Conservation (phyloP, 2,797 vertebrate species). For the Rousettus madagascariensis region DNA sequence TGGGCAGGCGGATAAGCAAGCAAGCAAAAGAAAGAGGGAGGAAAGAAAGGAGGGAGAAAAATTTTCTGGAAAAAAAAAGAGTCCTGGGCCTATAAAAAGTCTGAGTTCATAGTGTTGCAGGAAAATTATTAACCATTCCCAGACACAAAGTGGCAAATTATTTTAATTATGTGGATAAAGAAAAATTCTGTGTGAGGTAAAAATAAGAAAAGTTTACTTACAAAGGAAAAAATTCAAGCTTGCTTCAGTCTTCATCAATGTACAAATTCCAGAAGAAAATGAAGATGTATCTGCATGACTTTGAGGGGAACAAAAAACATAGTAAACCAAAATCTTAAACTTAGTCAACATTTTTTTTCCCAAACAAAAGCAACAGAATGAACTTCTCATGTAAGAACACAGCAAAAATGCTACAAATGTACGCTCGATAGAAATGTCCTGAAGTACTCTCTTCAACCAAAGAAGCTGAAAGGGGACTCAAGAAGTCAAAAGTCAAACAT, state of each 20-base stretch:
- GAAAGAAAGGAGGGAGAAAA: not conserved
- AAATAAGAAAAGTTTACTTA: not conserved
- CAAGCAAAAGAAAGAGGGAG: no score
- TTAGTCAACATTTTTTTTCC: not conserved
- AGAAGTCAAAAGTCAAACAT: not conserved
- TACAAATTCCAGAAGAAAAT: conserved; percentile 17
- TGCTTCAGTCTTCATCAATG: not conserved
- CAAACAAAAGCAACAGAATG: not conserved
- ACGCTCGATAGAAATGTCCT: not conserved
- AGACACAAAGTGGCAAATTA: not conserved
- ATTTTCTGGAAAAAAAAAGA: not conserved
- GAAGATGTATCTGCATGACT: not conserved
- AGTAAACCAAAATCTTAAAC: not conserved
- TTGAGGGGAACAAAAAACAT: not conserved
- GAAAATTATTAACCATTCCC: not conserved
- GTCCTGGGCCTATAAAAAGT: not conserved
- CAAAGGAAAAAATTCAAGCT: not conserved
- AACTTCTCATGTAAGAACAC: not conserved
- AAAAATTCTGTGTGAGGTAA: not conserved
- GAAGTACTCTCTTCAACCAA: not conserved
- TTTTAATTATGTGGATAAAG: not conserved
- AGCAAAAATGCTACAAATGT: not conserved
- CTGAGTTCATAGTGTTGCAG: not conserved
- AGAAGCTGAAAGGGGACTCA: not conserved
- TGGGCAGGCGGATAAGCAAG: no score